phyloP scores from a whole-genome alignment of 2,888 invertebrate genomes.

The Automeris io region DNA sequence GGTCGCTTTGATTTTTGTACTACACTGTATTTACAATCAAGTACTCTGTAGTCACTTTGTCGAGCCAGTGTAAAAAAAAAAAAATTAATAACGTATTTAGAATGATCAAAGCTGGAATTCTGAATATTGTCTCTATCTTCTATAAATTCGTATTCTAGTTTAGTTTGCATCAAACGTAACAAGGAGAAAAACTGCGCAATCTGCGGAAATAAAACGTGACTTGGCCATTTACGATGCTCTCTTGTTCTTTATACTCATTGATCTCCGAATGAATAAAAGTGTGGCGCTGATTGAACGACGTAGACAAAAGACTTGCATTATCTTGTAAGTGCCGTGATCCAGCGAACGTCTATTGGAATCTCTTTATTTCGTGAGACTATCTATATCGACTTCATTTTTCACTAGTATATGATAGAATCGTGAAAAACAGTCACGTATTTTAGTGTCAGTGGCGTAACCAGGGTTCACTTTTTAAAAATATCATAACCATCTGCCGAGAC shows the following conservation, averaged over 20 bases:
- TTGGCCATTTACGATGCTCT: conserved; percentile 24
- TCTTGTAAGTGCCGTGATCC: conserved; percentile 46
- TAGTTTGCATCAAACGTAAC: not conserved
- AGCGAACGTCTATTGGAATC: conserved; percentile 42
- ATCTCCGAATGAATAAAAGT: conserved; percentile 36
- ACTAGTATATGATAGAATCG: conserved; percentile 33
- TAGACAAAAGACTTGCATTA: conserved; percentile 52
- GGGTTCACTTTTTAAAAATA: conserved; percentile 46
- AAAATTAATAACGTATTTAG: too few relatives aligned
- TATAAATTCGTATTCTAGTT: not conserved
- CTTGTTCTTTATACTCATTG: conserved; percentile 35
- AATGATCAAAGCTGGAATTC: not conserved
- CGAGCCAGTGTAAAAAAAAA: too few relatives aligned
- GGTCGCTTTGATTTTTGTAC: too few relatives aligned
- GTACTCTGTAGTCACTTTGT: too few relatives aligned
- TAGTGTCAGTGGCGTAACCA: conserved; percentile 46
- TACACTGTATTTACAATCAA: too few relatives aligned
- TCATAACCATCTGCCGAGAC: conserved; percentile 41
- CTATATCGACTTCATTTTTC: conserved; percentile 47
- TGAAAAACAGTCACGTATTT: conserved; percentile 58
- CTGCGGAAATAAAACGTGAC: conserved; percentile 21
- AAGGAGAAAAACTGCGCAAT: conserved; percentile 11
- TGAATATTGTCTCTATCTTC: not conserved
- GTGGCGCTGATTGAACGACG: conserved; percentile 41
- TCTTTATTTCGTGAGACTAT: conserved; percentile 45